These are phyloP conservation scores for Helicoverpa zea DNA, from an alignment of 1,140 invertebrate genomes.

Conservation along the genomic window DNA sequence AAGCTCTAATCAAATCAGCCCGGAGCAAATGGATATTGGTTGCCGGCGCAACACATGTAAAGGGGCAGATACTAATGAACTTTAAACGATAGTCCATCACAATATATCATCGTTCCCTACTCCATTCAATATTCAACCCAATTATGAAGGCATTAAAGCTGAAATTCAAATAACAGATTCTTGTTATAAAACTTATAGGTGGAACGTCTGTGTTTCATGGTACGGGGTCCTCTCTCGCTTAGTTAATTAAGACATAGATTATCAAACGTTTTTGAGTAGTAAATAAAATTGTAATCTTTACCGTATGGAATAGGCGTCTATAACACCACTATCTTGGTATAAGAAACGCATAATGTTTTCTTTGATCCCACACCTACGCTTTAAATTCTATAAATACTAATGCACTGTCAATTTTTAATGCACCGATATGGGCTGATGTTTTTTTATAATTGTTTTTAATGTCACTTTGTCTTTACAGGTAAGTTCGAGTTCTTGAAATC, in stretches of 20 bases:
- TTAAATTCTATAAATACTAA: conserved; percentile 80
- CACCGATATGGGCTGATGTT: conserved; percentile 67
- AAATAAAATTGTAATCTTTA: conserved; percentile 85
- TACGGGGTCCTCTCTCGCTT: conserved; percentile 73
- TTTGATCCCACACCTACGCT: conserved; percentile 83
- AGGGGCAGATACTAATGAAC: conserved; percentile 70
- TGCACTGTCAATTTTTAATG: conserved; percentile 85
- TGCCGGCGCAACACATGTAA: conserved; percentile 80
- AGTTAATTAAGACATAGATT: conserved; percentile 86
- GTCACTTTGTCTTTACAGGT: conserved; percentile 56
- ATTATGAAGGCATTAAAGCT: conserved; percentile 50
- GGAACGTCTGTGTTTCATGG: conserved; percentile 55
- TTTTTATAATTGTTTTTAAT: conserved; percentile 59
- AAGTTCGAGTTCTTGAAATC: conserved; percentile 6
- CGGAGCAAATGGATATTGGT: conserved; percentile 78
- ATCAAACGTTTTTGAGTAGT: conserved; percentile 85
- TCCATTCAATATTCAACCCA: conserved; percentile 44
- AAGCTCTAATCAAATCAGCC: conserved; percentile 70
- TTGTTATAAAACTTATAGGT: conserved; percentile 38
- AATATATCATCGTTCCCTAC: not conserved
- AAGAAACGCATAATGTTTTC: conserved; percentile 78
- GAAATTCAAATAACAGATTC: conserved; percentile 48
- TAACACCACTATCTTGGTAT: conserved; percentile 80
- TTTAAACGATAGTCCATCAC: conserved; percentile 49
- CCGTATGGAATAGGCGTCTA: conserved; percentile 79